These are phyloP conservation scores for Prinia subflava DNA, from an alignment of 2,113 vertebrate genomes.

Conservation along the genomic window DNA sequence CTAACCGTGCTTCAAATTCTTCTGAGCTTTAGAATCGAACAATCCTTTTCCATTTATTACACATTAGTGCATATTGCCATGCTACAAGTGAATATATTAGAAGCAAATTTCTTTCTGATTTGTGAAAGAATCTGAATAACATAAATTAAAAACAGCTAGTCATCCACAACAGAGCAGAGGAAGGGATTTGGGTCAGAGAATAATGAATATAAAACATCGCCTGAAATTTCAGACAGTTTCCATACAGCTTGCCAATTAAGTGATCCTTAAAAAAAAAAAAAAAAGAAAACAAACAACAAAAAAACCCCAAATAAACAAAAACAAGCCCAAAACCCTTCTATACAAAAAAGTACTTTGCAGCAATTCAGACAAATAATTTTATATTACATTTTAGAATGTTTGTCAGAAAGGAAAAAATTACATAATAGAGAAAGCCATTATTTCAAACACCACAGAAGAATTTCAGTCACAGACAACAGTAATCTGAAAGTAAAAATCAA, in stretches of 20 bases:
- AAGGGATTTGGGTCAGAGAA: slow-evolving; percentile 21
- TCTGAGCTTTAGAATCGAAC: not conserved
- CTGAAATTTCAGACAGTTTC: not conserved
- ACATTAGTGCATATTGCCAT: not conserved
- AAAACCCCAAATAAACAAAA: fast-evolving
- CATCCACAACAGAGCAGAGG: not conserved
- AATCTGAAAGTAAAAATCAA: not conserved
- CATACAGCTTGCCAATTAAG: not conserved
- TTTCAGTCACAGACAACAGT: not conserved
- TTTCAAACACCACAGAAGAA: not conserved
- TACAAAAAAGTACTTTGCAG: not conserved
- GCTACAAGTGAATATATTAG: not conserved
- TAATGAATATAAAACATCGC: slow-evolving; percentile 21
- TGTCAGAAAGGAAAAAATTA: not conserved
- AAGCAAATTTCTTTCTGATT: not conserved
- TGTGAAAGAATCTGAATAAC: slow-evolving; percentile 2
- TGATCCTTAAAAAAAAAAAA: not conserved
- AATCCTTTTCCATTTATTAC: not conserved
- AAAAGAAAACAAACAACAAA: not conserved
- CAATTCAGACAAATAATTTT: not conserved
- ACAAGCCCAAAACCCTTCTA: not conserved
- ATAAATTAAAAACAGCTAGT: slow-evolving; percentile 19
- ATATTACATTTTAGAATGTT: not conserved
- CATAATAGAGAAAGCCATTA: not conserved
- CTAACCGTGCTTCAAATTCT: not conserved